phyloP scores from a whole-genome alignment of 2,888 invertebrate genomes.

The Morinoia aosen region DNA sequence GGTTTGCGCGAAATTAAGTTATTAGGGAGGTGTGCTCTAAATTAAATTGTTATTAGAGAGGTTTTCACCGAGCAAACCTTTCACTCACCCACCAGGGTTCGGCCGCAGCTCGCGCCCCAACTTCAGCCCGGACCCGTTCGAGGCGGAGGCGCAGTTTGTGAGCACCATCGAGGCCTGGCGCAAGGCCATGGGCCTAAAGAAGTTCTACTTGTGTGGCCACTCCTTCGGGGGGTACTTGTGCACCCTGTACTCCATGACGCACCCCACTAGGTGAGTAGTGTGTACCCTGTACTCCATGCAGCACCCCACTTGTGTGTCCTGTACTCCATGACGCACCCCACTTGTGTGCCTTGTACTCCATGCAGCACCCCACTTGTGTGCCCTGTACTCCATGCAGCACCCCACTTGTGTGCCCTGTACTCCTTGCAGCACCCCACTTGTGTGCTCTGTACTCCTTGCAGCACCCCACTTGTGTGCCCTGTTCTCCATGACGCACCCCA shows the following conservation, averaged over 20 bases:
- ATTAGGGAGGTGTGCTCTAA: no score
- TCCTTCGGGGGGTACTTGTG: slow-evolving; percentile 95
- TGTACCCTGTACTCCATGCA: slow-evolving; percentile 79
- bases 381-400: neutral
- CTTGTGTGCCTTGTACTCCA: slow-evolving; percentile 88
- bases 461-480: slow-evolving; percentile 93
- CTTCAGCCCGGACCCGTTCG: slow-evolving; percentile 83
- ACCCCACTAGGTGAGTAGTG: slow-evolving; percentile 79
- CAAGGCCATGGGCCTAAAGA: slow-evolving; percentile 86
- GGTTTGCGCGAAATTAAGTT: no score
- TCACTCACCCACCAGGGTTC: slow-evolving; percentile 78
- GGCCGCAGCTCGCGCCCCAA: slow-evolving; percentile 92
- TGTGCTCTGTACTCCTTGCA: slow-evolving; percentile 75
- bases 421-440: slow-evolving; percentile 85
- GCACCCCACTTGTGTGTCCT: slow-evolving; percentile 86
- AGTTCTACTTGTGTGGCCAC: slow-evolving; percentile 92
- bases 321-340: slow-evolving; percentile 89
- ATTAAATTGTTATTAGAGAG: no score
- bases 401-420: slow-evolving; percentile 89
- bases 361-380: slow-evolving; percentile 81
- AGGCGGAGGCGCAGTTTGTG: slow-evolving; percentile 90
- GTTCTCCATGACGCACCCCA: slow-evolving; percentile 87
- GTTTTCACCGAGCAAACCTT: no score
- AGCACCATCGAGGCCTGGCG: slow-evolving; percentile 96
- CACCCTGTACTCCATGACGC: slow-evolving; percentile 86